Evolutionary conservation across 2,113 vertebrate species (phyloP).

Genomic region (Brachypteracias leptosomus): DNA sequence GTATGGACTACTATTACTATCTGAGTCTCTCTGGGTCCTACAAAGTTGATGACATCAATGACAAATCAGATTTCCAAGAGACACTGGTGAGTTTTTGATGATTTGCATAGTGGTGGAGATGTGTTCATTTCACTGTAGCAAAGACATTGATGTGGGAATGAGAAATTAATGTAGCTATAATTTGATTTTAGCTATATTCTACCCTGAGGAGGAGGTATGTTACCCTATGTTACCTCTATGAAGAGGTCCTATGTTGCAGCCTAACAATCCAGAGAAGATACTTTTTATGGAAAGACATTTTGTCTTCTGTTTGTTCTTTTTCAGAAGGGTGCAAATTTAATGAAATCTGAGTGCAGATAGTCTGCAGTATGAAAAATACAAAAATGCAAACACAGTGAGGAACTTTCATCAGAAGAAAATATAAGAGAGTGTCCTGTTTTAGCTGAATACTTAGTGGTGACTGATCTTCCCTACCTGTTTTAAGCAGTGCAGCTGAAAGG

Average conservation of each 20-base stretch:
- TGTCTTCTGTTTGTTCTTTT: neutral
- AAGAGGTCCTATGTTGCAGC: neutral
- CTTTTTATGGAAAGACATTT: neutral
- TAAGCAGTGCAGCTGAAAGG: neutral
- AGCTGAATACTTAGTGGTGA: neutral
- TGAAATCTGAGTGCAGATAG: neutral
- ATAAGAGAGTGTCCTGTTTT: neutral
- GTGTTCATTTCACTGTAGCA: neutral
- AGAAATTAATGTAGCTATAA: neutral
- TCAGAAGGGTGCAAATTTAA: neutral
- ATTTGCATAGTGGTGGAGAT: neutral
- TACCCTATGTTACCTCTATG: too few species aligned
- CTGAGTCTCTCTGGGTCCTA: slow-evolving; percentile 96
- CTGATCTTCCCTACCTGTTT: neutral
- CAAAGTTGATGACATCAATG: slow-evolving; percentile 97
- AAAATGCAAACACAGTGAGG: neutral
- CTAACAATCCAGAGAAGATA: neutral
- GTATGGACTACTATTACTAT: slow-evolving; percentile 93
- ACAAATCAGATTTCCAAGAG: slow-evolving; percentile 93
- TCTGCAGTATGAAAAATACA: neutral
- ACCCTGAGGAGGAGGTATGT: neutral
- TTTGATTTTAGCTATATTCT: neutral
- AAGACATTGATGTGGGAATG: neutral
- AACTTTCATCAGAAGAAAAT: neutral
- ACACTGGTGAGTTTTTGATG: slow-evolving; percentile 79